Base-by-base conservation (phyloP, 1,140 invertebrate genomes). In the Oreohelix idahoensis region DNA sequence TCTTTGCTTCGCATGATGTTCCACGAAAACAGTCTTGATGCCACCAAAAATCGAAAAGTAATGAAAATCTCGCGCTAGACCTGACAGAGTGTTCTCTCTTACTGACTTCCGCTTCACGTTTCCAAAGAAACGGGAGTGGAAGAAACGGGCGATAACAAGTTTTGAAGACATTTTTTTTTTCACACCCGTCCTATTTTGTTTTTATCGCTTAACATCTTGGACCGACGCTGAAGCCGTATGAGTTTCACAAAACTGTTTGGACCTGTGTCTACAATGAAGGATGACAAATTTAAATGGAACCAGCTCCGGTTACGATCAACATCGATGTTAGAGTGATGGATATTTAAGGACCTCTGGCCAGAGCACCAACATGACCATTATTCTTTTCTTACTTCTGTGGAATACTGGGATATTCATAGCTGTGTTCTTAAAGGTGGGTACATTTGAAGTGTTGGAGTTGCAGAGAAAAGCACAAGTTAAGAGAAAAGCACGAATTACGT, bases 211-310 rank as follows among this genome's bases (percentile, higher is more conserved):
- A 73, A 42, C 36, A 29, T 73, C 42, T 26, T 73, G 63, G 71
- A 42, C 36, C 20, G 71, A 73, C 39, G 71, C 42, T 45, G 71
- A 73, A 73, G 71, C 71, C 71, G 36, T 73, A 73, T 26, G 2
- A 10, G 36, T n/a, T 26, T 36, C 13, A 45, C 23, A 36, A 73
- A 45, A 73, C 36, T 45, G 71, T 73, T 73, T 76, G 39, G 32
- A 76, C 74, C 39, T 76, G 74, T 76, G 74, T 53, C 74, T 49
- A 51, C 42, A 51, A 76, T 76, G 74, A 49, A 76, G 39, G 45
- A 49, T 76, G 74, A 76, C 74, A 76, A 45, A 51, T 76, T 76
- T 76, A 49, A 76, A 76, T 35, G 74, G 74, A 76, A 76, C 36
- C 71, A 32, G 39, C 71, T 73, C 71, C 71, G 71, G 39, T 73